phyloP scores from a whole-genome alignment of 2,113 vertebrate species.

The Barbus barbus region DNA sequence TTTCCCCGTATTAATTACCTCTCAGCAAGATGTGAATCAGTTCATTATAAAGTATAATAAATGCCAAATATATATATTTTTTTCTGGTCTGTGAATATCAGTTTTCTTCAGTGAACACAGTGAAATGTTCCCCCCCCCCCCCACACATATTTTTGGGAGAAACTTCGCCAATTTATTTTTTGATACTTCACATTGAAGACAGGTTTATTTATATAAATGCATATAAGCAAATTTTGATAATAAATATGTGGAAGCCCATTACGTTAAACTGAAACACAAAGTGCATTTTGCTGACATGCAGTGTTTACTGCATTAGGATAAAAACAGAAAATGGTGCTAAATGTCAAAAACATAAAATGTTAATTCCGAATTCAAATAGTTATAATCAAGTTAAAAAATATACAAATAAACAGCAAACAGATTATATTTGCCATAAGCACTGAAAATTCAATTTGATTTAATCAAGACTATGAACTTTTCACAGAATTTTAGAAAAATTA shows the following conservation, averaged over 20 bases:
- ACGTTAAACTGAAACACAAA: not conserved
- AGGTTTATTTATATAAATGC: constrained; percentile 8
- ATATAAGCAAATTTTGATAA: not conserved
- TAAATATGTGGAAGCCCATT: not conserved
- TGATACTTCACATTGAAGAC: not conserved
- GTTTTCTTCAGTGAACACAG: constrained; percentile 61
- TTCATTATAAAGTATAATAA: constrained; percentile 85
- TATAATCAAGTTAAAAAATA: not conserved
- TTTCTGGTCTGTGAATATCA: constrained; percentile 66
- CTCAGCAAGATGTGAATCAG: constrained; percentile 80
- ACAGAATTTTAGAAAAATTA: constrained; percentile 12
- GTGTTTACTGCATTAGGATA: not conserved
- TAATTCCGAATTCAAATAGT: not conserved
- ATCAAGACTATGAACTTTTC: not conserved
- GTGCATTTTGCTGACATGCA: not conserved
- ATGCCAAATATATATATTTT: constrained; percentile 62
- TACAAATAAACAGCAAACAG: not conserved
- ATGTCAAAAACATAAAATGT: not conserved
- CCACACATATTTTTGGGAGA: constrained; percentile 19
- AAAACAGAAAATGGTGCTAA: not conserved
- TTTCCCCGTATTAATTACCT: constrained; percentile 95
- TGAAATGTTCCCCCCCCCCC: constrained; percentile 32
- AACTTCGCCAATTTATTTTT: not conserved
- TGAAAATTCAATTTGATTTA: not conserved
- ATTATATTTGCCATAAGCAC: not conserved